Evolutionary conservation across 2,888 invertebrate genomes (phyloP), one percentile per base, ranked within the genome.

Genomic region (Latheticus oryzae): DNA sequence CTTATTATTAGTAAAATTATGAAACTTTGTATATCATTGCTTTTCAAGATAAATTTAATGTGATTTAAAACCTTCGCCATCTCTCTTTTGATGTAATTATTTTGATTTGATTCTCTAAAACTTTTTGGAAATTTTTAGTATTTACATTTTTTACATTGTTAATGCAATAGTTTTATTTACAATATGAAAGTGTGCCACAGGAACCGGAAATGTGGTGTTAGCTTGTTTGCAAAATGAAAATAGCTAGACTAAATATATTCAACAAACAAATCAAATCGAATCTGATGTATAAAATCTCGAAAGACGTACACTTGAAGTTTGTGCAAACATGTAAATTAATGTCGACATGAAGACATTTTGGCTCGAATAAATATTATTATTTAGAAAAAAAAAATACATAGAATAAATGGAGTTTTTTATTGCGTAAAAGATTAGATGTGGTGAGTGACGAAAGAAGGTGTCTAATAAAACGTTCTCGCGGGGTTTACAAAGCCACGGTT

Each of bases 381-480:
- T 13, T 26, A 12, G 26, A 26, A 13, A 19, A 23, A 17, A 11
- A 7, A 24, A 48, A 19, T 21, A 33, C 16, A 35, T 48, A n/a
- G 26, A 26, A 15, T 32, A 35, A 48, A 48, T 48, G 15, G 35
- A 35, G 35, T 33, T 35, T 35, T 48, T 40, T 42, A 8, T 26
- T 48, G 35, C n/a, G 45, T 7, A 13, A 3, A 17, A 26, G 48
- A 37, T 48, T 35, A 51, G 28, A 30, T 9, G 51, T 30, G 26
- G 35, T 32, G 47, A 21, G 17, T 32, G 32, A 1, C 17, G 47
- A 15, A 33, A 21, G 24, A 13, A 17, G 53, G 43, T 45, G 54
- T 54, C 33, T 54, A 54, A 54, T 54, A 54, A 54, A 45, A 45
- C 45, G 54, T 35, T 16, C 45, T 37, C 45, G 19, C 13, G 54